A percentile compares a stretch with the other conserved stretches of the same genome.
Evolutionary conservation across 92 coral and sea anemone species (phyloP).

Genomic region (Bergia puertoricense): DNA sequence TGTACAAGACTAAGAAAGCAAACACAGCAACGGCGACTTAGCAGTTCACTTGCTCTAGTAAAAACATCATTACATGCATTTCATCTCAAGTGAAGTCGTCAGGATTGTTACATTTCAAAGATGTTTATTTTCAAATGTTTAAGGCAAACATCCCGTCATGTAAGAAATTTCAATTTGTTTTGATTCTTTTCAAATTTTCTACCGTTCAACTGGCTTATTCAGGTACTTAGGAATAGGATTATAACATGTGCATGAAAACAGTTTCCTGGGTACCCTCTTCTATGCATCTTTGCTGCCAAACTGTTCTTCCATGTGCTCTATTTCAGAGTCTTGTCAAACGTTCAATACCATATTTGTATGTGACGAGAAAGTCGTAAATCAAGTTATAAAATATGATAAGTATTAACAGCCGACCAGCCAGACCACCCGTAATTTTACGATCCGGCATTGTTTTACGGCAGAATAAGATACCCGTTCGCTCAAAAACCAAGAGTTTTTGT

Average conservation of each 20-base stretch:
- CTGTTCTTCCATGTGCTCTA: background rate
- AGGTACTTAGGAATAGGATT: background rate
- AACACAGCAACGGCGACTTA: too few species aligned
- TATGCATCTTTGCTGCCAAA: background rate
- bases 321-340: background rate
- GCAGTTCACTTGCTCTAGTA: background rate
- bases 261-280: background rate
- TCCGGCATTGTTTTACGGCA: background rate
- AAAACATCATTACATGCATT: background rate
- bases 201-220: background rate
- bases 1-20: background rate
- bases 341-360: background rate
- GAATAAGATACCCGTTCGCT: background rate
- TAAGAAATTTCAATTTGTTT: background rate
- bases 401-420: background rate
- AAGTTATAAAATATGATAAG: background rate
- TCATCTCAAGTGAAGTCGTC: background rate
- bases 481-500: background rate
- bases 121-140: background rate
- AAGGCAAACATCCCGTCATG: background rate
- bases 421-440: background rate
- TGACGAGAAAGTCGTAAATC: constrained; percentile 5
- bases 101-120: background rate
- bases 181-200: background rate
- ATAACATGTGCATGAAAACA: background rate